Base-by-base conservation (phyloP, 2,888 invertebrate species). In the Synergus laeviventris region DNA sequence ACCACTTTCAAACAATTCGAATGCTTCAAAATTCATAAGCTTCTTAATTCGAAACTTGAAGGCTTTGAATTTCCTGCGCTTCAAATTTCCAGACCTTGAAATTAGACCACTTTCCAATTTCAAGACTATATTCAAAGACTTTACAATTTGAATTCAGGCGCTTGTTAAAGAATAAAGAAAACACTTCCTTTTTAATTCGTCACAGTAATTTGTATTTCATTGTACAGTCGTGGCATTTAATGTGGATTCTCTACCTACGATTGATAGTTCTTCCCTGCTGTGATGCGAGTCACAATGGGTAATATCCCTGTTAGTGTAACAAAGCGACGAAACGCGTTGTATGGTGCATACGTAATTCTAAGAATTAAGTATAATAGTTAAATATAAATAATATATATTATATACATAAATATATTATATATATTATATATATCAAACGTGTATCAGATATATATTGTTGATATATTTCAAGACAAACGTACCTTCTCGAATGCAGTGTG, bases 151-250 rank as follows among this genome's bases (percentile, higher is more conserved):
- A 60, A 14, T 42, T 42, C 31, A 31, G 31, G 5, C n/a, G 74
- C 74, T 56, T 64, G 49, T 74, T 56, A 31, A 31, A 31, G 31
- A 31, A 31, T 31, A 78, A 61, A 45, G n/a, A 18, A 66, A 60
- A 42, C 60, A 76, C 61, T 21, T 45, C 31, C 74, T 76, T 42
- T 76, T 74, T 73, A 45, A 66, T 76, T 77, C 60, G 21, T 76
- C 42, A 73, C 42, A 61, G 2, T 77, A 45, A 70, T 73, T 18
- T 77, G 18, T 77, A 76, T 59, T 75, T 75, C 45, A 61, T 80
- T 76, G 64, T 81, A 78, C 78, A 78, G 64, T 62, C 42, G 49
- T 74, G 79, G 78, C 78, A 78, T 81, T 78, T 79, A 79, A 79
- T 76, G 14, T 75, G 70, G 60, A 24, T 73, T 76, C 76, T 75